Percentiles rank a stretch among this genome's conserved stretches.
phyloP scores from a whole-genome alignment of 2,797 vertebrate genomes.

The Eptatretus atami region DNA sequence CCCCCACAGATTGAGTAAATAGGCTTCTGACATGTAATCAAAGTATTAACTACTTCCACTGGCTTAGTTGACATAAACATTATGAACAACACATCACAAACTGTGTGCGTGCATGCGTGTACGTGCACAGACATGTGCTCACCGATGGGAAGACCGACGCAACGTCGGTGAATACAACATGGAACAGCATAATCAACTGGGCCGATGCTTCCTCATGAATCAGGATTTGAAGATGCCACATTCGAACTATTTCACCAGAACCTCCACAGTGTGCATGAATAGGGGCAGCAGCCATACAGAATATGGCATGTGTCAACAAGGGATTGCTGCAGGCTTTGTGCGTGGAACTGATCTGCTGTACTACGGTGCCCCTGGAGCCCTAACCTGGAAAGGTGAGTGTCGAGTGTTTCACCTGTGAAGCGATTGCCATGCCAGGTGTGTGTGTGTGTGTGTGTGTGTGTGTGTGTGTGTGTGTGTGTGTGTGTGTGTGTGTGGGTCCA shows the following conservation, averaged over 20 bases:
- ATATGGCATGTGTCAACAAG: conserved; percentile 84
- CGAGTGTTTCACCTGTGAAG: neutral
- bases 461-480: too few species aligned
- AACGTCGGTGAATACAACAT: conserved; percentile 28
- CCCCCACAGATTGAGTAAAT: too few species aligned
- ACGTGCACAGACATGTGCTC: conserved; percentile 37
- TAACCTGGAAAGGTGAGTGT: conserved; percentile 77
- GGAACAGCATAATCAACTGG: conserved; percentile 57
- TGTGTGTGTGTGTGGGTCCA: too few species aligned
- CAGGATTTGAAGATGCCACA: conserved; percentile 29
- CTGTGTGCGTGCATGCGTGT: too few species aligned
- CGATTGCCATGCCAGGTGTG: too few species aligned
- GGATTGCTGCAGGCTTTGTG: conserved; percentile 50
- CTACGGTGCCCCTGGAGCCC: conserved; percentile 64
- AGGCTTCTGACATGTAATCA: too few species aligned
- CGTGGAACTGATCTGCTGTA: conserved; percentile 54
- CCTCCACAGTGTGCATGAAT: conserved; percentile 84
- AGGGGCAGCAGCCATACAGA: conserved; percentile 56
- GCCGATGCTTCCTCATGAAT: conserved; percentile 65
- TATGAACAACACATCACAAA: too few species aligned
- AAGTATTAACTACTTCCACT: too few species aligned
- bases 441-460: too few species aligned
- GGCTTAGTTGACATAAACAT: too few species aligned
- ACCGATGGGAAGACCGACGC: conserved; percentile 50
- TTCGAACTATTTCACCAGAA: conserved; percentile 55